These are phyloP conservation scores for Pectinophora gossypiella DNA, from an alignment of 1,140 invertebrate genomes.

Conservation along the genomic window DNA sequence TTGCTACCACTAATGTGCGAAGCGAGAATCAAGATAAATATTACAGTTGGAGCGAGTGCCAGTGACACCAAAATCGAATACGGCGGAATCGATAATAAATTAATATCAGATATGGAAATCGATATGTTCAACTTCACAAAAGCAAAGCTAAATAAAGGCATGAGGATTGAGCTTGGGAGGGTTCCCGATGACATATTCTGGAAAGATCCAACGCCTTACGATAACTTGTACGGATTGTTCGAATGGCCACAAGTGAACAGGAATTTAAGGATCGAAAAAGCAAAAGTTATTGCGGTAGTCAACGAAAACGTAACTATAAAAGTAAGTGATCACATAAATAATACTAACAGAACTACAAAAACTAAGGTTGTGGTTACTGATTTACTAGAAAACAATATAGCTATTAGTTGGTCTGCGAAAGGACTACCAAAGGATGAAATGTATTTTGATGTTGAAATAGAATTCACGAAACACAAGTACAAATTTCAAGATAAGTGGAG, in stretches of 20 bases:
- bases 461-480: slow-evolving; percentile 19
- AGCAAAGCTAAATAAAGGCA: slow-evolving; percentile 34
- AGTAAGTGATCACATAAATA: slow-evolving; percentile 11
- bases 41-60: slow-evolving; percentile 27
- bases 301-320: slow-evolving; percentile 31
- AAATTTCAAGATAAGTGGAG: slow-evolving; percentile 32
- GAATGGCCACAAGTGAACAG: slow-evolving; percentile 37
- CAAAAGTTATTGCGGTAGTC: slow-evolving; percentile 17
- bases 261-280: slow-evolving; percentile 23
- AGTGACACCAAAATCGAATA: slow-evolving; percentile 18
- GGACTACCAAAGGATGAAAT: slow-evolving; percentile 32
- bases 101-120: slow-evolving; percentile 34
- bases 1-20: slow-evolving; percentile 14
- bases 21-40: slow-evolving; percentile 29
- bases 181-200: slow-evolving; percentile 39
- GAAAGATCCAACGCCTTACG: slow-evolving; percentile 40
- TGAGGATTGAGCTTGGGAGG: slow-evolving; percentile 35
- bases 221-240: slow-evolving; percentile 35
- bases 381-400: slow-evolving; percentile 27
- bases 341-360: slow-evolving; percentile 7
- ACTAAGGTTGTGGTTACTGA: slow-evolving; percentile 14
- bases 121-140: slow-evolving; percentile 41
- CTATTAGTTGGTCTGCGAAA: slow-evolving; percentile 27
- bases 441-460: slow-evolving; percentile 24
- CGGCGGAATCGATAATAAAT: slow-evolving; percentile 30